Evolutionary conservation across 2,888 invertebrate species (phyloP).

Genomic region (Diarsia dahlii): DNA sequence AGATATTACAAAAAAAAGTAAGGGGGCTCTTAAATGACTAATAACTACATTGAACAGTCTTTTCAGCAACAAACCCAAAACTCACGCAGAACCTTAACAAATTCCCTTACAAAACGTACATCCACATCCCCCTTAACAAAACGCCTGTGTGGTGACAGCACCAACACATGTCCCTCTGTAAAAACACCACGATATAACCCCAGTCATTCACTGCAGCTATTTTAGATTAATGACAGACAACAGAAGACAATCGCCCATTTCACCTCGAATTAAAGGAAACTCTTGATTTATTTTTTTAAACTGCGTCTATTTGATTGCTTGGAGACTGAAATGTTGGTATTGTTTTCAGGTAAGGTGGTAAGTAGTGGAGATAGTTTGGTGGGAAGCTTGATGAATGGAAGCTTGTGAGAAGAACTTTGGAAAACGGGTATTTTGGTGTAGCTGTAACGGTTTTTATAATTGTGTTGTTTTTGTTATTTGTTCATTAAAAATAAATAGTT

Average conservation of each 20-base stretch:
- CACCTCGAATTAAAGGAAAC: constrained; percentile 61
- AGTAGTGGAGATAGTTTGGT: no score
- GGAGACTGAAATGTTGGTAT: constrained; percentile 22
- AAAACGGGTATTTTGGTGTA: no score
- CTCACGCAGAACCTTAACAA: not conserved
- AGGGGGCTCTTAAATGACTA: no score
- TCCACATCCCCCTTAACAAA: constrained; percentile 57
- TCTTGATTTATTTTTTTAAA: constrained; percentile 64
- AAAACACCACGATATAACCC: constrained; percentile 80
- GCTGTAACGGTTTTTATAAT: no score
- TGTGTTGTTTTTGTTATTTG: no score
- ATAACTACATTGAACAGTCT: no score
- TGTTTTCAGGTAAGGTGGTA: constrained; percentile 14
- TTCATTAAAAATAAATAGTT: no score
- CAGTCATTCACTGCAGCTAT: constrained; percentile 77
- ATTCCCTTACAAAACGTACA: not conserved
- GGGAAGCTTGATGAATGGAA: no score
- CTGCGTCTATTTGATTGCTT: constrained; percentile 47
- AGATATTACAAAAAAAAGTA: no score
- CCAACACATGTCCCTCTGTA: constrained; percentile 85
- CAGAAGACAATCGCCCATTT: constrained; percentile 62
- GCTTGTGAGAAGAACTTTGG: no score
- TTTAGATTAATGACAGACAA: constrained; percentile 71
- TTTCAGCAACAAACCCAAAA: not conserved
- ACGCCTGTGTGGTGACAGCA: constrained; percentile 79